Evolutionary conservation across 2,888 invertebrate genomes (phyloP), one percentile per base, ranked within the genome.

Genomic region (Lochmaea crataegi): DNA sequence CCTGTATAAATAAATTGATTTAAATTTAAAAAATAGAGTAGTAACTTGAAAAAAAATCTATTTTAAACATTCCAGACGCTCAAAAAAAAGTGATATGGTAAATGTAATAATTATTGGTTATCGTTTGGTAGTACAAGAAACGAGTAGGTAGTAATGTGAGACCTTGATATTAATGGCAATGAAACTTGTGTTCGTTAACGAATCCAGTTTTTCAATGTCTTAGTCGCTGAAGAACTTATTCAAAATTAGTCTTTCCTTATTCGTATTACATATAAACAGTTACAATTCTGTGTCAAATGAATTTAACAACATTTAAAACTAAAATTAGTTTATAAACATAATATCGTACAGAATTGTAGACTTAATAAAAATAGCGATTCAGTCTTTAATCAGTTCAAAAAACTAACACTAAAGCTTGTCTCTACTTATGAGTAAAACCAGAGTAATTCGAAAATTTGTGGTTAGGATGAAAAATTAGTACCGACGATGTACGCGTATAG

Each of bases 381-480:
- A 53, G 57, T 70, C 64, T 70, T 42, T 32, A 64, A 70, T 45
- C 65, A 57, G 56, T 57, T n/a, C 45, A 57, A 53, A 57, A 53
- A 18, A 18, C 56, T 64, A 70, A 64, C 42, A 57, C 64, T 64
- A 70, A 68, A 70, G 70, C 70, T 64, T 64, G 70, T 70, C 64
- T 57, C 64, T 70, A 64, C 64, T n/a, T 58, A 70, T 65, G 70
- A 70, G 70, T 65, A 26, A 70, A 38, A 56, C 53, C 61, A 53
- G n/a, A 12, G 45, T 12, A 14, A 7, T 53, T 53, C 7, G n/a
- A 18, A 10, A 18, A 53, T 11, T 53, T 53, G 18, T 18, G 53
- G 53, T 53, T 53, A 53, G 53, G 9, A 53, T 18, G 53, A 53
- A 53, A 16, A 53, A 53, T 53, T 53, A 53, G 53, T 53, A 53